phyloP scores from a whole-genome alignment of 1,140 invertebrate genomes.

The Drosophila sechellia region DNA sequence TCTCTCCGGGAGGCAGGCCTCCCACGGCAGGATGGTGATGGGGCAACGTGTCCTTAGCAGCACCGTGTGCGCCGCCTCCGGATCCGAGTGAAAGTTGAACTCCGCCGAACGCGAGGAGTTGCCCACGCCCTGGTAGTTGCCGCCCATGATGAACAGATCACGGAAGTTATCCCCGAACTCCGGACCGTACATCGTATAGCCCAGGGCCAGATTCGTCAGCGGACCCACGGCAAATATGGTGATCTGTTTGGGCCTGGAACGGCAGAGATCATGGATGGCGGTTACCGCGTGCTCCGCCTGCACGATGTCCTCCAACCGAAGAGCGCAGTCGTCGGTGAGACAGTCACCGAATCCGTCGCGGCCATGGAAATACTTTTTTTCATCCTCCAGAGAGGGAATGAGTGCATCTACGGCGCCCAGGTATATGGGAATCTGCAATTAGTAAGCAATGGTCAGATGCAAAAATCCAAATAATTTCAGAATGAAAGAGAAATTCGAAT shows the following conservation, averaged over 20 bases:
- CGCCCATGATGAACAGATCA: conserved; percentile 91
- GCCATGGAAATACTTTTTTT: conserved; percentile 84
- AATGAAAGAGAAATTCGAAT: not conserved
- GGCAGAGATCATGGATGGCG: conserved; percentile 85
- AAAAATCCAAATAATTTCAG: not conserved
- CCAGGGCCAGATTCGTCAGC: conserved; percentile 91
- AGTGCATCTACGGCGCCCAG: conserved; percentile 86
- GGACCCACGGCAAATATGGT: conserved; percentile 89
- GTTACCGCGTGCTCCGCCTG: conserved; percentile 68
- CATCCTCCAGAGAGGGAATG: conserved; percentile 68
- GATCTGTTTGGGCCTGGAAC: conserved; percentile 84
- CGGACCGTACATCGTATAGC: conserved; percentile 88
- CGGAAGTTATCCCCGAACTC: conserved; percentile 87
- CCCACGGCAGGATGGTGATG: conserved; percentile 88
- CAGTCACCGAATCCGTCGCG: conserved; percentile 89
- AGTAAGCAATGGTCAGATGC: not conserved
- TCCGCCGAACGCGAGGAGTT: conserved; percentile 89
- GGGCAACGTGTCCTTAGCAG: conserved; percentile 86
- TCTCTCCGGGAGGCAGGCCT: conserved; percentile 85
- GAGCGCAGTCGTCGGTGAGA: conserved; percentile 21
- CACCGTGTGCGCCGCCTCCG: conserved; percentile 91
- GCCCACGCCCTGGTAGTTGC: conserved; percentile 89
- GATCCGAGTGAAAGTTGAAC: conserved; percentile 92
- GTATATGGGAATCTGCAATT: conserved; percentile 88
- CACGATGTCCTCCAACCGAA: conserved; percentile 53